A percentile compares a stretch with the other conserved stretches of the same genome.
phyloP scores from a whole-genome alignment of 2,888 invertebrate species.

The Amblyjoppa proteus region DNA sequence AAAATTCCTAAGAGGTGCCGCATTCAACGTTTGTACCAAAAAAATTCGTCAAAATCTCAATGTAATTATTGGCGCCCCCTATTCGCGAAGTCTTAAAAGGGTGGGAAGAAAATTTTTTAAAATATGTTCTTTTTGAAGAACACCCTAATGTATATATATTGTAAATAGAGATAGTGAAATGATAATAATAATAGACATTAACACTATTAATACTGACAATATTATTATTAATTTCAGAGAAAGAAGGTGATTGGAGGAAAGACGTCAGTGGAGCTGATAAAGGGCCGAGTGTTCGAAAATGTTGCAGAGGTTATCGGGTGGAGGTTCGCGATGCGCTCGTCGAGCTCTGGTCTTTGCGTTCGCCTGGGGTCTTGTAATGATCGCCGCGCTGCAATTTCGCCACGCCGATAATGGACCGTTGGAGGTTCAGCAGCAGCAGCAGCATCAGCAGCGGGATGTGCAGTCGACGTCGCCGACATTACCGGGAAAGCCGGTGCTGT shows the following conservation, averaged over 20 bases:
- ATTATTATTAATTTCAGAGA: background rate
- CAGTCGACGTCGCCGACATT: constrained; percentile 32
- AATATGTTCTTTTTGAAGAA: too few species aligned
- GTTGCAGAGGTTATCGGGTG: constrained; percentile 75
- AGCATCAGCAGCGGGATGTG: constrained; percentile 58
- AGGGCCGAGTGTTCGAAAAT: constrained; percentile 60
- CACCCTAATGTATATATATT: too few species aligned
- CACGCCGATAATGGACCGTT: constrained; percentile 77
- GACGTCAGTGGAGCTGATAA: background rate
- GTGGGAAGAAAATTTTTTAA: too few species aligned
- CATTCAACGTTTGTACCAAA: too few species aligned
- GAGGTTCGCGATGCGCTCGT: constrained; percentile 84
- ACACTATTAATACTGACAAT: background rate
- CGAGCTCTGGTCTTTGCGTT: constrained; percentile 85
- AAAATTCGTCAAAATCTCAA: too few species aligned
- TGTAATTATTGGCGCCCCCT: too few species aligned
- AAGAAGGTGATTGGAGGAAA: background rate
- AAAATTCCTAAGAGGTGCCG: too few species aligned
- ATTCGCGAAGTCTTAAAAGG: too few species aligned
- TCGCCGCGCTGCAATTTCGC: constrained; percentile 84
- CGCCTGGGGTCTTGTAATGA: constrained; percentile 85
- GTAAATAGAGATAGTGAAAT: background rate
- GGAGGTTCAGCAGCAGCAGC: constrained; percentile 69
- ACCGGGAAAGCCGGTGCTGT: constrained; percentile 48
- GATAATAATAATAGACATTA: background rate